Evolutionary conservation across 35 echinoderm and acorn worm species (phyloP).

Genomic region (Lytechinus variegatus): DNA sequence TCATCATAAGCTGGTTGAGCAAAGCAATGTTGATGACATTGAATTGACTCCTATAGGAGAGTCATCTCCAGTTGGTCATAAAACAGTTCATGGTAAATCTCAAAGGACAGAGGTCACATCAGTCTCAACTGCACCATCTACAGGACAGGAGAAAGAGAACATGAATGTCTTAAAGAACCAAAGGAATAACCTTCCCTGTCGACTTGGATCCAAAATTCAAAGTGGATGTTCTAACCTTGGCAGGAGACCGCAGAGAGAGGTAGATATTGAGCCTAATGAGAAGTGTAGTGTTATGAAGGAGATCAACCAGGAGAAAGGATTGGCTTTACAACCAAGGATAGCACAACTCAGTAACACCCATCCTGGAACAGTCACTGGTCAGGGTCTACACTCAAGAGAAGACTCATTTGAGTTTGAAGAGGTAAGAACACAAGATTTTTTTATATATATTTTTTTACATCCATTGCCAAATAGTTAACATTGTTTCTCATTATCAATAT

Average conservation of each 20-base stretch:
- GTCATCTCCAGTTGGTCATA: background rate
- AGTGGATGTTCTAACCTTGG: background rate
- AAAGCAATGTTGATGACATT: background rate
- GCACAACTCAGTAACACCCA: background rate
- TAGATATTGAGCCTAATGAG: background rate
- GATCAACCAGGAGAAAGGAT: background rate
- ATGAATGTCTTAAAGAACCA: background rate
- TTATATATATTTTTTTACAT: too few species aligned
- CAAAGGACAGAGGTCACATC: background rate
- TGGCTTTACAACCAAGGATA: background rate
- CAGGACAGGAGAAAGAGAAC: background rate
- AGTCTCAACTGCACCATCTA: background rate
- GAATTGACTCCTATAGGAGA: background rate
- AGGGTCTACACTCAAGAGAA: background rate
- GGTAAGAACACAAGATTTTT: constrained; percentile 44
- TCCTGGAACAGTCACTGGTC: background rate
- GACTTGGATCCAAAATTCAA: background rate
- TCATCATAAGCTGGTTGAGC: background rate
- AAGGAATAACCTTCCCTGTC: background rate
- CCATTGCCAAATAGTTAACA: too few species aligned
- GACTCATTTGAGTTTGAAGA: constrained; percentile 75
- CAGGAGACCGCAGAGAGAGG: background rate
- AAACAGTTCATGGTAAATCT: background rate
- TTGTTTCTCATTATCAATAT: too few species aligned
- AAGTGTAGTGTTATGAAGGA: background rate